A percentile compares a stretch with the other conserved stretches of the same genome.
These are phyloP conservation scores for Steatocranus sp. DNA, from an alignment of 2,797 vertebrate species.

Conservation along the genomic window DNA sequence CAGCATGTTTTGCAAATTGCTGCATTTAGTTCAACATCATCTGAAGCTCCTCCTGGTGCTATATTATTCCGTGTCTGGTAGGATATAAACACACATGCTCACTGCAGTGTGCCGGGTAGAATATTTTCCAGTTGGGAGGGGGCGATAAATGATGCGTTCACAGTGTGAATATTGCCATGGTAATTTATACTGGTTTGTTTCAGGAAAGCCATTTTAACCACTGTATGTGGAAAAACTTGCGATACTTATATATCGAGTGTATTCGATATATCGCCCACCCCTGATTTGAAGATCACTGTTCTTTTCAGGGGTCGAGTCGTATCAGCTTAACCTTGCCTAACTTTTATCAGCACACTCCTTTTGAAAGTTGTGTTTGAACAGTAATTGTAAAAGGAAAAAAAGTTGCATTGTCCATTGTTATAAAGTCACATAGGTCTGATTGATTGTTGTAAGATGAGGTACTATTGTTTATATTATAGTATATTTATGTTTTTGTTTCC, in stretches of 20 bases:
- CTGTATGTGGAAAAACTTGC: neutral
- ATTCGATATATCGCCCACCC: rapidly evolving
- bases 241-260: neutral
- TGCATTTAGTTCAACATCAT: neutral
- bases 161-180: rapidly evolving
- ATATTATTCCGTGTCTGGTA: rapidly evolving
- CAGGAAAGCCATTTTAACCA: neutral
- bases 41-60: neutral
- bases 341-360: neutral
- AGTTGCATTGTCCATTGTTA: neutral
- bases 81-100: neutral
- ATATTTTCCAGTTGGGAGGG: neutral
- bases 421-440: neutral
- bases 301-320: rapidly evolving
- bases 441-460: neutral
- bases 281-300: neutral
- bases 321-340: neutral
- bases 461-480: neutral
- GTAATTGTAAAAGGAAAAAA: neutral
- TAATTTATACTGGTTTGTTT: neutral
- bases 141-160: neutral
- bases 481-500: neutral
- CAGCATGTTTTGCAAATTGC: neutral
- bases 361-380: neutral
- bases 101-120: neutral